Evolutionary conservation across 1,140 invertebrate genomes (phyloP).

Genomic region (Drosophila pallidifrons): DNA sequence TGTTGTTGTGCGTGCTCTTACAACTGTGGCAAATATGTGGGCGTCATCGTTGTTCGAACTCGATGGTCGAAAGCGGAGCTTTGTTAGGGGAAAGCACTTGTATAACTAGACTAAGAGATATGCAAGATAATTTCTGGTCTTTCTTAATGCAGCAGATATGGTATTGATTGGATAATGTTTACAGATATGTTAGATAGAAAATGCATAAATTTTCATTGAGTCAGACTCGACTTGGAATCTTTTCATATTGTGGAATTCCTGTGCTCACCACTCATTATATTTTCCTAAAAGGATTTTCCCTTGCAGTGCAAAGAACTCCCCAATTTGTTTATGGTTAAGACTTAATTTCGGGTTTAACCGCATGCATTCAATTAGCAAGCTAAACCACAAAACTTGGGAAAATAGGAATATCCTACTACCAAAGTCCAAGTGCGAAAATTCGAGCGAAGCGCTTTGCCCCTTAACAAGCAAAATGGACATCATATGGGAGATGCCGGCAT

Average conservation of each 20-base stretch:
- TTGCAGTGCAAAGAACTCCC: background rate
- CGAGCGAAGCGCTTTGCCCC: conserved; percentile 46
- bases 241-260: conserved; percentile 10
- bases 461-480: conserved; percentile 31
- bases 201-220: background rate
- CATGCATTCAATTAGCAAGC: conserved; percentile 36
- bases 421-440: conserved; percentile 42
- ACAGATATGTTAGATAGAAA: too few species aligned
- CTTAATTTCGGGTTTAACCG: conserved; percentile 27
- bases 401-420: conserved; percentile 60
- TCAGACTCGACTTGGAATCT: background rate
- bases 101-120: conserved; percentile 27
- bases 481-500: conserved; percentile 57
- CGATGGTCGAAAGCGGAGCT: conserved; percentile 42
- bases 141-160: too few species aligned
- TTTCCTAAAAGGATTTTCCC: conserved; percentile 19
- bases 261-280: background rate
- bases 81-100: conserved; percentile 27
- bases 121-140: background rate
- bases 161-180: too few species aligned
- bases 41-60: conserved; percentile 70
- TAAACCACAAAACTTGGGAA: conserved; percentile 17
- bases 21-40: conserved; percentile 59
- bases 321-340: conserved; percentile 9
- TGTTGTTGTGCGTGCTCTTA: conserved; percentile 31